phyloP scores from a whole-genome alignment of 1,140 invertebrate genomes.

The Drosophila grimshawi region DNA sequence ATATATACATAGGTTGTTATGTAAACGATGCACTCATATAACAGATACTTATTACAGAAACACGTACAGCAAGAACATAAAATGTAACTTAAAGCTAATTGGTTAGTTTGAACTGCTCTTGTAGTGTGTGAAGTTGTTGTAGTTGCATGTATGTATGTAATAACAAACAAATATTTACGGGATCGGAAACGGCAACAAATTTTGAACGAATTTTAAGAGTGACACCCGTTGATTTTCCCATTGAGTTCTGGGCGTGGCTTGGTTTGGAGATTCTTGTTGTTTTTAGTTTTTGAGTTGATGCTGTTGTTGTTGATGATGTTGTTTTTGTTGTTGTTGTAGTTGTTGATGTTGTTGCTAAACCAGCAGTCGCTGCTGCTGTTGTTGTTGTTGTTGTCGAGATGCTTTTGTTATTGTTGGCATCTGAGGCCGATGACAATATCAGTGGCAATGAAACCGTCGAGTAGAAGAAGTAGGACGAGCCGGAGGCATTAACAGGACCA shows the following conservation, averaged over 20 bases:
- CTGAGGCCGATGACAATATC: constrained; percentile 22
- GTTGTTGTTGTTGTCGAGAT: constrained; percentile 20
- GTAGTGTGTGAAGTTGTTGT: constrained; percentile 5
- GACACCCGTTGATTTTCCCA: constrained; percentile 25
- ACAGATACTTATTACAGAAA: constrained; percentile 30
- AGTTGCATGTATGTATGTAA: neutral
- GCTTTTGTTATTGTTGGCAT: constrained; percentile 28
- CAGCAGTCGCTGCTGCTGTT: constrained; percentile 8
- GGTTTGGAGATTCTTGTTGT: constrained; percentile 34
- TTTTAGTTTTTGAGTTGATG: constrained; percentile 36
- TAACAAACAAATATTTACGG: constrained; percentile 68
- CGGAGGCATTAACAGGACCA: constrained; percentile 14
- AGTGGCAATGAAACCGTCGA: constrained; percentile 46
- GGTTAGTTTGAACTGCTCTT: constrained; percentile 14
- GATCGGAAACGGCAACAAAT: constrained; percentile 64
- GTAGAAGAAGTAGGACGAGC: constrained; percentile 14
- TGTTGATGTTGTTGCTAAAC: constrained; percentile 26
- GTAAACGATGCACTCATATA: neutral
- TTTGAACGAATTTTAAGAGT: constrained; percentile 58
- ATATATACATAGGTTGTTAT: neutral
- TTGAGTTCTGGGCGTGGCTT: constrained; percentile 43
- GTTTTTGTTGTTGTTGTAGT: constrained; percentile 33
- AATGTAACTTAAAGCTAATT: constrained; percentile 32
- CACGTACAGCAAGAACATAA: constrained; percentile 29
- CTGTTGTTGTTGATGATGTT: constrained; percentile 40